These are phyloP conservation scores for Archivesica marissinica DNA, from an alignment of 1,140 invertebrate species.

Conservation along the genomic window DNA sequence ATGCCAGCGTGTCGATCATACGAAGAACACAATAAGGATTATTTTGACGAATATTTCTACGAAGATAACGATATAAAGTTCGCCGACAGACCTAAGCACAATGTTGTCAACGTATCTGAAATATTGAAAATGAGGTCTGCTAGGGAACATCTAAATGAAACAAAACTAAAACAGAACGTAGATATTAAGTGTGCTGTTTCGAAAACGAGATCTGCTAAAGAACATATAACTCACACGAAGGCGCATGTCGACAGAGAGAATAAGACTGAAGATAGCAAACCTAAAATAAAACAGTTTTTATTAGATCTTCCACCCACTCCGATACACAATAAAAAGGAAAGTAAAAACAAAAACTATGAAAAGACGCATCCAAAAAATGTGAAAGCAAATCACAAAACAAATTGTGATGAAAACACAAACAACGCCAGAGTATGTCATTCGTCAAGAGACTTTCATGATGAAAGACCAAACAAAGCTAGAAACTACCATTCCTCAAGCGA, in stretches of 20 bases:
- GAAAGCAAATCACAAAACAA: too few relatives aligned
- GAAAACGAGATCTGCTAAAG: neutral
- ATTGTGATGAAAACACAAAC: neutral
- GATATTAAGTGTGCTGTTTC: neutral
- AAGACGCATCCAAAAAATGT: neutral
- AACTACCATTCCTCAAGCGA: neutral
- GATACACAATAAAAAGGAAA: neutral
- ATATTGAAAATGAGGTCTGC: conserved; percentile 17
- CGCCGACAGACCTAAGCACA: neutral
- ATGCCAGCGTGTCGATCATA: conserved; percentile 28
- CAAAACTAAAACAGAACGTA: neutral
- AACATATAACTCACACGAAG: neutral
- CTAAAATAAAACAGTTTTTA: conserved; percentile 32
- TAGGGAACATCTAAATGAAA: neutral
- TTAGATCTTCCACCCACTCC: neutral
- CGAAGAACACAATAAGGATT: conserved; percentile 29
- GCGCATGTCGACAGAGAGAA: neutral
- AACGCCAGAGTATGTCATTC: too few relatives aligned
- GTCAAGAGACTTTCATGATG: too few relatives aligned
- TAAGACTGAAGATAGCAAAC: neutral
- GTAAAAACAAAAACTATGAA: neutral
- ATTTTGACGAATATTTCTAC: conserved; percentile 56
- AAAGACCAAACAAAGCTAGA: too few relatives aligned
- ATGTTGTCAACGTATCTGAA: conserved; percentile 48
- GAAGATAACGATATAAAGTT: conserved; percentile 40